Base-by-base conservation (phyloP, 2,113 vertebrate species). In the Calcarius ornatus region DNA sequence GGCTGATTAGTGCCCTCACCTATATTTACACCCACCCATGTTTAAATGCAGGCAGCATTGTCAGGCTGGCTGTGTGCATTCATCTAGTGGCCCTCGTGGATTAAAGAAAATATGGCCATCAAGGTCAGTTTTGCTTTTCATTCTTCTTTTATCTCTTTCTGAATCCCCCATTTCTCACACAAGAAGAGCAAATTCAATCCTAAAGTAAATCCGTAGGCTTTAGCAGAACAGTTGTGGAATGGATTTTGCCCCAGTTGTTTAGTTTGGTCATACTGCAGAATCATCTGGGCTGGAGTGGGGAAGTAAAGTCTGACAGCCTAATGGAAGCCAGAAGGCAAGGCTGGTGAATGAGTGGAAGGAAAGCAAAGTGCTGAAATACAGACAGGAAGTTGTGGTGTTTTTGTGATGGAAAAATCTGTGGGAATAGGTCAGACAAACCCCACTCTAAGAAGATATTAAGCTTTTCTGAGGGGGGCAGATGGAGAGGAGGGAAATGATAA, bases 1-100 rank as follows among this genome's bases (percentile, higher is more conserved):
- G 98, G 98, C 97, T 97, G 98, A 98, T 98, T 97, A 95, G 93
- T 94, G 96, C 97, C 96, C 90, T 94, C 96, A 98, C 97, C 97
- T 98, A 98, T 97, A 98, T 97, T 98, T 97, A 95, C 94, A 96
- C 87, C 94, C 96, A 97, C 95, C 95, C 90, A 83, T 82, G 83
- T 97, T 97, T 97, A 97, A 97, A 96, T 97, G 92, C 61, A 45
- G 86, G 77, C 72, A 66, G 65, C 18, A 96, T 97, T 98, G 94
- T 97, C 91, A 88, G 75, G 66, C 83, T 93, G 64, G 63, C 93
- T 78, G 60, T 47, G 82, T 89, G 96, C 96, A 95, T 97, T 97
- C 96, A 97, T 50, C 43, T 28, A 47, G 90, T 87, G 89, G 75
- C 80, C 79, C 85, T 92, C 40, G 10, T 53, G 88, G 95, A 96